Base-by-base conservation (phyloP, 2,113 vertebrate species). In the Grallaria varia region DNA sequence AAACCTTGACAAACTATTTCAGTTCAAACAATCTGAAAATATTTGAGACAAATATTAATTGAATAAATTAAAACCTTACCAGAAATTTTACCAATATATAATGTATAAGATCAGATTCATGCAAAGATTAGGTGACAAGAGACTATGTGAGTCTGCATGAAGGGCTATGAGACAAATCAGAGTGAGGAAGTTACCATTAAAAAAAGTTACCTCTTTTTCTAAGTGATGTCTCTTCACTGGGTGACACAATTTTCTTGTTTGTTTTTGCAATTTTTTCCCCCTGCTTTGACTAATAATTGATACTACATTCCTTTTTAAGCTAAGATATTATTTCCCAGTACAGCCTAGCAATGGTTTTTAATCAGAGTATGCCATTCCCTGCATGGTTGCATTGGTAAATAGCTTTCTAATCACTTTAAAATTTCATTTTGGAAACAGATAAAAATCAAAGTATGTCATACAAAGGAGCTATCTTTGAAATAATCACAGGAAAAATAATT, bases 361-460 rank as follows among this genome's bases (percentile, higher is more conserved):
- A 50, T 66, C 39, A 45, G 63, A 85, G 10, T 27, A 55, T 55
- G 33, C 22, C 3, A 2, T 77, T 94, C 37, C 39, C 68, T 85
- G 31, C 45, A 58, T 22, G n/a, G 33, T 5, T 94, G 39, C 72
- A 45, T 56, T 74, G 45, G 35, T 74, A 96, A 88, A 59, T 40
- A 86, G 55, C 42, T 91, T 91, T 75, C 45, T 89, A 81, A 86
- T 90, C 84, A 81, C 42, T 90, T 86, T 49, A 52, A 77, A 86
- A 92, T 68, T 52, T 39, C n/a, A 56, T 67, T 95, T 73, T 87
- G 20, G 31, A 84, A 79, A 76, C 8, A 77, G 49, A 78, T 68
- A 88, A 84, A 84, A 88, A 93, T 56, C 49, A 20, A 49, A 60
- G 13, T 18, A 37, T 60, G n/a, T 56, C 42, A 84, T 59, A 74